phyloP scores from a whole-genome alignment of 2,888 invertebrate species.

The Minunthozetes semirufus region DNA sequence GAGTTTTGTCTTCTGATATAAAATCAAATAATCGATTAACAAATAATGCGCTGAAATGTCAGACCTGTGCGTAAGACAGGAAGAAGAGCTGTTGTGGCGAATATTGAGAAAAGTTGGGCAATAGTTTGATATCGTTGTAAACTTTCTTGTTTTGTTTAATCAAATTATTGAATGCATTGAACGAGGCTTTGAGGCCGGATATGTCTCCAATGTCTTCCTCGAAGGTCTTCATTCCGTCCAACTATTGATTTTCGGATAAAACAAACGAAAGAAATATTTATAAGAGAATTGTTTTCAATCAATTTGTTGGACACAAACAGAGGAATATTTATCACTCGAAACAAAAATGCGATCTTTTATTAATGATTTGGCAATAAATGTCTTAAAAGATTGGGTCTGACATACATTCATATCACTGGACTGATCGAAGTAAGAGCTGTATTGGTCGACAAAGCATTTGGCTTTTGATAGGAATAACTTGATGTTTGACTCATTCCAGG shows the following conservation, averaged over 20 bases:
- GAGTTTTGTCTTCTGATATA: background rate
- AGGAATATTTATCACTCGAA: background rate
- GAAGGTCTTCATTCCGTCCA: conserved; percentile 35
- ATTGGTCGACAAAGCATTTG: conserved; percentile 36
- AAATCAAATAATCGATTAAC: background rate
- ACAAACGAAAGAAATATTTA: background rate
- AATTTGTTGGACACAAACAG: background rate
- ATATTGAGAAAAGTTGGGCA: conserved; percentile 31
- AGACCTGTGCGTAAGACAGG: conserved; percentile 35
- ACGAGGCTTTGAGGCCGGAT: conserved; percentile 32
- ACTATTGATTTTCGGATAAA: background rate
- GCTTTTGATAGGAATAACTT: conserved; percentile 33
- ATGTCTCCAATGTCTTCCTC: conserved; percentile 36
- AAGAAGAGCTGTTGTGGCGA: conserved; percentile 30
- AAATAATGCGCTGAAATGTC: background rate
- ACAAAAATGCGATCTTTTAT: conserved; percentile 5
- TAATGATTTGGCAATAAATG: conserved; percentile 10
- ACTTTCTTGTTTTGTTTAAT: conserved; percentile 14
- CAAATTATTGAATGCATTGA: conserved; percentile 29
- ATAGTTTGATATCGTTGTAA: conserved; percentile 7
- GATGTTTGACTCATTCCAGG: conserved; percentile 25
- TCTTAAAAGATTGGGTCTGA: background rate
- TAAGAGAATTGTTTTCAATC: background rate
- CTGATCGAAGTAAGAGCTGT: conserved; percentile 33
- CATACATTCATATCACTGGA: conserved; percentile 34